Evolutionary conservation across 2,888 invertebrate species (phyloP), one percentile per base, ranked within the genome.

Genomic region (Andrena dorsata): DNA sequence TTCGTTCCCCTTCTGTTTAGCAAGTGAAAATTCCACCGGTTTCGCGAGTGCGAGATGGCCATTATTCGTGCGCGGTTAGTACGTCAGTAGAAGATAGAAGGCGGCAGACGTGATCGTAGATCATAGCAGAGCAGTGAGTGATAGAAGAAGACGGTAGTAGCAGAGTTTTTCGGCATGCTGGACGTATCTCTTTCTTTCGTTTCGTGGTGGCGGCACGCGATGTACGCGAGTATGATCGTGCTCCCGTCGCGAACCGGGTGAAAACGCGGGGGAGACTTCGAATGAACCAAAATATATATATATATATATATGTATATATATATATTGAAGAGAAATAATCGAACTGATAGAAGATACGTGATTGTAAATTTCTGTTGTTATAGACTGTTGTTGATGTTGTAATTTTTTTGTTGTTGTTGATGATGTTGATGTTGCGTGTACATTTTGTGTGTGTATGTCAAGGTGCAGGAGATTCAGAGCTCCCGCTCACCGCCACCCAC

Each of bases 401-500:
- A 23, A 51, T 77, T 64, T 65, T 66, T 64, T 71, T 74, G 69
- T 76, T 61, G 68, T 16, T 77, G 51, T 70, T 68, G 58, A 56
- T 76, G 63, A 51, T 82, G 64, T 58, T 75, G 71, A 69, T 76
- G 79, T 70, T 85, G 82, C 71, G 76, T 85, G 85, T 76, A 56
- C 64, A 66, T 86, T 16, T 5, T 41, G 41, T 84, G 79, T 78
- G 83, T 78, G 76, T 87, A 80, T 87, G 85, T 88, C 87, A 88
- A 84, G 89, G 86, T 82, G 92, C 92, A 92, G 92, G 92, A 92
- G 92, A 89, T 91, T 92, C 90, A 92, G 93, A 91, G 93, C 93
- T 94, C 93, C 94, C 93, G 94, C 93, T 94, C 94, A 94, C 93
- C 94, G 94, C 94, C 94, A 94, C 94, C 93, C 94, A 94, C 94